Percentiles rank a stretch among this genome's conserved stretches.
Evolutionary conservation across 37 sponge, comb jelly and placozoan genomes (phyloP).

Genomic region (Halisarca cf. caerulea): DNA sequence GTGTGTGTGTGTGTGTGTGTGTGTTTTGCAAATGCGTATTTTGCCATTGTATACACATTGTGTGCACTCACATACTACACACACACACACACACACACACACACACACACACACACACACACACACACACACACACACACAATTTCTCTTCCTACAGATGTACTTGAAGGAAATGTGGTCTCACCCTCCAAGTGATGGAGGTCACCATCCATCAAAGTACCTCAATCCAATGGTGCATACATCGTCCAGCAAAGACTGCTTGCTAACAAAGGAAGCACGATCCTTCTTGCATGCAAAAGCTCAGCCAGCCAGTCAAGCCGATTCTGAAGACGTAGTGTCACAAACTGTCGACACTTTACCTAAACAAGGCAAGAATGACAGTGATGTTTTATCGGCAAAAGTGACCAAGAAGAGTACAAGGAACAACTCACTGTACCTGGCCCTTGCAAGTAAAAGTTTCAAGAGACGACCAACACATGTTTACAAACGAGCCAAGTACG

Average conservation of each 20-base stretch:
- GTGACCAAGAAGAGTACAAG: background rate
- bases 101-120: too few species aligned
- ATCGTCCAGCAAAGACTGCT: conserved; percentile 62
- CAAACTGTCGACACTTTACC: background rate
- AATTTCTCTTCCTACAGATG: background rate
- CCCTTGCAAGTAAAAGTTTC: conserved; percentile 31
- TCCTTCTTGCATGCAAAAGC: background rate
- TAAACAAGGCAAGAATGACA: too few species aligned
- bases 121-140: too few species aligned
- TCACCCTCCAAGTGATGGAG: background rate
- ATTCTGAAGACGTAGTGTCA: background rate
- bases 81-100: background rate
- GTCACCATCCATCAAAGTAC: conserved; percentile 47
- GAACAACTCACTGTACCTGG: conserved; percentile 23
- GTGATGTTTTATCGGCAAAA: background rate
- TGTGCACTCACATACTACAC: too few species aligned
- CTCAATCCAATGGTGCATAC: conserved; percentile 56
- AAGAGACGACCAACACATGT: background rate
- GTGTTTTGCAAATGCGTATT: background rate
- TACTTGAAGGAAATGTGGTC: conserved; percentile 25
- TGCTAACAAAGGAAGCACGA: background rate
- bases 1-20: background rate
- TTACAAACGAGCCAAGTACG: background rate
- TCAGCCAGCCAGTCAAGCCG: background rate
- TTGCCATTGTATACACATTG: background rate